Evolutionary conservation across 2,797 vertebrate genomes (phyloP).

Genomic region (Danio choprae): DNA sequence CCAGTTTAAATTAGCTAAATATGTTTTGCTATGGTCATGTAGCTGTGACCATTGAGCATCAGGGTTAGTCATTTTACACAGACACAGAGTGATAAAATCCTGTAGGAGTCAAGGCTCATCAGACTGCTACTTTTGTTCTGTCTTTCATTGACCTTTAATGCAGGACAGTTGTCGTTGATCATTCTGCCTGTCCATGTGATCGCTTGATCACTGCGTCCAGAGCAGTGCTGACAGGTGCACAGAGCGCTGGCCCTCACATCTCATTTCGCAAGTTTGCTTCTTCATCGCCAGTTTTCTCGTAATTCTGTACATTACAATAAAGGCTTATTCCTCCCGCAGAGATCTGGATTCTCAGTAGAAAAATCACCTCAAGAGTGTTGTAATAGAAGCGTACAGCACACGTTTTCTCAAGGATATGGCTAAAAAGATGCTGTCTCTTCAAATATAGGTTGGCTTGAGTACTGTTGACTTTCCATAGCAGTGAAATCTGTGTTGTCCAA

Average conservation of each 20-base stretch:
- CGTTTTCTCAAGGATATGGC: constrained; percentile 24
- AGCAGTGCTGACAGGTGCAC: neutral
- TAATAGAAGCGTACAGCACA: neutral
- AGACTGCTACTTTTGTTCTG: constrained; percentile 66
- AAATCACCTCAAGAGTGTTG: neutral
- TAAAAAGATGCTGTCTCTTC: constrained; percentile 20
- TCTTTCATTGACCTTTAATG: constrained; percentile 65
- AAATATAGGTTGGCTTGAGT: constrained; percentile 22
- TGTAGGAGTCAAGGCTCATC: constrained; percentile 68
- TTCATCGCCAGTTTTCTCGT: neutral
- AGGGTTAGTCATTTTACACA: constrained; percentile 25
- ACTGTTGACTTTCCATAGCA: neutral
- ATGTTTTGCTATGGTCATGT: too few species aligned
- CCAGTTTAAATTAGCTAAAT: too few species aligned
- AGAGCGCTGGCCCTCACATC: neutral
- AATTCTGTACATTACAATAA: neutral
- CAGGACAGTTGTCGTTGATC: constrained; percentile 28
- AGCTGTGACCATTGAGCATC: neutral
- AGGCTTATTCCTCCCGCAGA: neutral
- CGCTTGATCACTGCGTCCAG: neutral
- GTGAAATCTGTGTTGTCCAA: constrained; percentile 10
- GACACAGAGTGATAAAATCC: constrained; percentile 71
- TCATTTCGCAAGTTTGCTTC: constrained; percentile 1
- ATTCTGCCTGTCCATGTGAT: constrained; percentile 30
- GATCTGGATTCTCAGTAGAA: neutral